These are phyloP conservation scores for Leiothrix lutea DNA, from an alignment of 2,113 vertebrate species.

Conservation along the genomic window DNA sequence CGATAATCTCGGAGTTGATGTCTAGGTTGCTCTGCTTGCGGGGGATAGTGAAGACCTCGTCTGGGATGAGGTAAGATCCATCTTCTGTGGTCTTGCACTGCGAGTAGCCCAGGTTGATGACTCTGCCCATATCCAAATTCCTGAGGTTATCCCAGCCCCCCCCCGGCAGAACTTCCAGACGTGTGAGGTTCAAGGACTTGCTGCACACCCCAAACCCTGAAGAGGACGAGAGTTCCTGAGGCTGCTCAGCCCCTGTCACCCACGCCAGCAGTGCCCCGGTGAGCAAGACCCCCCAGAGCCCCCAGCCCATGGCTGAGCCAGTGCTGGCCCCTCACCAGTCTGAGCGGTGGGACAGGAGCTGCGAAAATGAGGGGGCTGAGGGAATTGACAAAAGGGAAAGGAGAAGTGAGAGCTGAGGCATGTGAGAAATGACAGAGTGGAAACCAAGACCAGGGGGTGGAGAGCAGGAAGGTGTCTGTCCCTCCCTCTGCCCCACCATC, in stretches of 20 bases:
- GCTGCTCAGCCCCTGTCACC: background rate
- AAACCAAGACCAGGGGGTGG: background rate
- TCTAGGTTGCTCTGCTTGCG: constrained; percentile 86
- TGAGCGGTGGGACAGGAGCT: accelerated
- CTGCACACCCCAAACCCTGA: constrained; percentile 72
- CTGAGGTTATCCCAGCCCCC: constrained; percentile 94
- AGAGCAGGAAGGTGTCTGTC: background rate
- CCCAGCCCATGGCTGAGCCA: background rate
- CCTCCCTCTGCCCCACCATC: background rate
- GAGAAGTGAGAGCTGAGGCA: constrained; percentile 8
- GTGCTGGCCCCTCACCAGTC: background rate
- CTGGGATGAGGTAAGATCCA: constrained; percentile 85
- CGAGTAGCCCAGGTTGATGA: constrained; percentile 82
- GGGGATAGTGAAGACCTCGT: constrained; percentile 85
- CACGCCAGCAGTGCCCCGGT: background rate
- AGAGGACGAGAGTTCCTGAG: background rate
- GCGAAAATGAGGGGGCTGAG: background rate
- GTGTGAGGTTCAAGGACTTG: constrained; percentile 60
- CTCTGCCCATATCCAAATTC: constrained; percentile 87
- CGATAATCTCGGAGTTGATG: constrained; percentile 85
- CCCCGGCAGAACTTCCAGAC: constrained; percentile 87
- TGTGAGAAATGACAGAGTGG: background rate
- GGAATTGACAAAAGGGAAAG: background rate
- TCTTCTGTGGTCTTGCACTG: constrained; percentile 89
- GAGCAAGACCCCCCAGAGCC: background rate